phyloP scores from a whole-genome alignment of 2,797 vertebrate species.

The Myotis findleyi region DNA sequence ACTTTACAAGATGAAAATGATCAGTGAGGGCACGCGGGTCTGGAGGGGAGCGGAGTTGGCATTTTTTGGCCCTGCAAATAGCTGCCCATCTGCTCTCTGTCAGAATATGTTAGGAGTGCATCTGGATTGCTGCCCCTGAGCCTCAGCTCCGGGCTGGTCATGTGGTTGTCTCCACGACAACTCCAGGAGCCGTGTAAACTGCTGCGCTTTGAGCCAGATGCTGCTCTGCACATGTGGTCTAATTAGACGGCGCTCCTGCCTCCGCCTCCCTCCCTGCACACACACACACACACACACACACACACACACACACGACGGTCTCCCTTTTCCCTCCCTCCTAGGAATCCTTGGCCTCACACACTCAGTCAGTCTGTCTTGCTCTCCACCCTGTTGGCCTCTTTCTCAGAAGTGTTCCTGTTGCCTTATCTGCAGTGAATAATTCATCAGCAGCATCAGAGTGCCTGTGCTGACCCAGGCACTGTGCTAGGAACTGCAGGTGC shows the following conservation, averaged over 20 bases:
- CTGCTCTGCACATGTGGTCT: slow-evolving; percentile 87
- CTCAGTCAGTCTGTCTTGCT: slow-evolving; percentile 28
- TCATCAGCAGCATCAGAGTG: neutral
- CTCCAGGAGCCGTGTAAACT: slow-evolving; percentile 82
- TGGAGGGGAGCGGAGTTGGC: slow-evolving; percentile 83
- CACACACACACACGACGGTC: neutral
- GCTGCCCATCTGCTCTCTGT: slow-evolving; percentile 90
- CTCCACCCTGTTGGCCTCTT: slow-evolving; percentile 22
- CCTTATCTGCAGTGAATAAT: neutral
- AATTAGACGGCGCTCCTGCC: slow-evolving; percentile 84
- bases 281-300: neutral
- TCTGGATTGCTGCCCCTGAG: slow-evolving; percentile 87
- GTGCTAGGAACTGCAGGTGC: neutral
- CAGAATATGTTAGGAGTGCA: slow-evolving; percentile 85
- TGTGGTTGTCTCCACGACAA: slow-evolving; percentile 88
- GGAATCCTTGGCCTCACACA: neutral
- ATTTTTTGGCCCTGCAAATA: slow-evolving; percentile 83
- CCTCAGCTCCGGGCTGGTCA: slow-evolving; percentile 82
- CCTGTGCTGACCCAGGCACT: neutral
- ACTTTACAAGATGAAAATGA: slow-evolving; percentile 75
- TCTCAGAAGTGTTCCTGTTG: slow-evolving; percentile 22
- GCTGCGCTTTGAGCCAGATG: slow-evolving; percentile 88
- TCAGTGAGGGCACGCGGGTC: slow-evolving; percentile 74
- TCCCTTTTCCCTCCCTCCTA: neutral
- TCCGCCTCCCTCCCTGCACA: slow-evolving; percentile 18